phyloP scores from a whole-genome alignment of 2,888 invertebrate species.

The Idaea aversata region DNA sequence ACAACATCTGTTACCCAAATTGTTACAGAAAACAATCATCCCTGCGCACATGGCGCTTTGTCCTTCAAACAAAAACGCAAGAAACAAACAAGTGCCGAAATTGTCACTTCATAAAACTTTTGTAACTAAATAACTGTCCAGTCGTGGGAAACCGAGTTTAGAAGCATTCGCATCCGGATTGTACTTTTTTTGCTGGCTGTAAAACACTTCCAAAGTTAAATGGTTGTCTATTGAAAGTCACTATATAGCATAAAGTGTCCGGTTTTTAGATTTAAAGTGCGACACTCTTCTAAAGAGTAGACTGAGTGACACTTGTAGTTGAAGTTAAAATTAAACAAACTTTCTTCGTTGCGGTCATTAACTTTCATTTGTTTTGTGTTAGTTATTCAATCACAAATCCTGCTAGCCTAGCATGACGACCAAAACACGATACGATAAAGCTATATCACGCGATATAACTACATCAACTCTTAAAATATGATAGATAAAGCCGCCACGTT shows the following conservation, averaged over 20 bases:
- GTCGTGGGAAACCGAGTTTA: constrained; percentile 63
- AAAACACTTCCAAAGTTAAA: constrained; percentile 69
- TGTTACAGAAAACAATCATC: constrained; percentile 38
- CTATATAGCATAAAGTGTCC: constrained; percentile 47
- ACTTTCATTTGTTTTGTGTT: constrained; percentile 12
- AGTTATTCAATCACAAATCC: background rate
- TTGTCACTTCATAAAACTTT: constrained; percentile 66
- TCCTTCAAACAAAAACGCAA: constrained; percentile 52
- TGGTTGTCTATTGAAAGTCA: constrained; percentile 54
- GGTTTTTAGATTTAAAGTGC: constrained; percentile 12
- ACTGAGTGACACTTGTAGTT: constrained; percentile 38
- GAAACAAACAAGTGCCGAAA: constrained; percentile 57
- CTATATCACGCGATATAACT: too few species aligned
- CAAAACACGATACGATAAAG: too few species aligned
- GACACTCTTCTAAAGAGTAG: constrained; percentile 18
- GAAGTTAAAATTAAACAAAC: constrained; percentile 32
- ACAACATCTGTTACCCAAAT: constrained; percentile 56
- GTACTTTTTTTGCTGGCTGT: constrained; percentile 63
- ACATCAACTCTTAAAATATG: too few species aligned
- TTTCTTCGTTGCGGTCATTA: constrained; percentile 35
- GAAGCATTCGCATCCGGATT: constrained; percentile 71
- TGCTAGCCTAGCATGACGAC: too few species aligned
- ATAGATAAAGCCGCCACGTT: too few species aligned
- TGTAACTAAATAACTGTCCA: constrained; percentile 50
- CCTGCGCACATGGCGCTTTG: constrained; percentile 66